Evolutionary conservation across 2,113 vertebrate genomes (phyloP).

Genomic region (Pavo muticus): DNA sequence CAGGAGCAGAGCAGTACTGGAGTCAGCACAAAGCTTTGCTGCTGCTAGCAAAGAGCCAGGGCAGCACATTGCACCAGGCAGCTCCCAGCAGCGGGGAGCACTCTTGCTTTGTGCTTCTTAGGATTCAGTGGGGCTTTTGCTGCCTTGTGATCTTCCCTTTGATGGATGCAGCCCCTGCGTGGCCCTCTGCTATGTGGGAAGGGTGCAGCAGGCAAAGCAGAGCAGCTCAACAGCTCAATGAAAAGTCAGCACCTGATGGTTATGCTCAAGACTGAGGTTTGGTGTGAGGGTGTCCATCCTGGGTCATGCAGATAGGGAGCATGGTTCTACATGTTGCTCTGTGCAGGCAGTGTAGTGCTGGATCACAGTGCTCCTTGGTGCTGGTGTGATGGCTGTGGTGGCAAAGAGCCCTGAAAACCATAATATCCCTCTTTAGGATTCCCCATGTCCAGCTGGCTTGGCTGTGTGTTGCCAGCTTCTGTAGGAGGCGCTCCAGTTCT

Average conservation of each 20-base stretch:
- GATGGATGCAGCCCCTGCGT: not conserved
- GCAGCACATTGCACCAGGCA: not conserved
- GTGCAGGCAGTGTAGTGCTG: not conserved
- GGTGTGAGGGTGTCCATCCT: fast-evolving
- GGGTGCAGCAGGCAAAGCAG: not conserved
- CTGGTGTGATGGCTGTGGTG: not conserved
- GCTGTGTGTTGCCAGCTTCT: not conserved
- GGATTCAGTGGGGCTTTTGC: not conserved
- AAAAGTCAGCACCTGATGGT: not conserved
- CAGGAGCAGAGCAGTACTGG: not conserved
- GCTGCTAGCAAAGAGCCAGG: not conserved
- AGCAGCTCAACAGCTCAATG: not conserved
- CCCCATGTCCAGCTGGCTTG: not conserved
- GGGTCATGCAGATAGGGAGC: not conserved
- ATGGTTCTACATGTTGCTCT: not conserved
- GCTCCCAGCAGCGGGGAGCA: not conserved
- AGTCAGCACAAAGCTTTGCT: not conserved
- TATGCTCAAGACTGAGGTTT: not conserved
- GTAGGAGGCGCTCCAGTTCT: not conserved
- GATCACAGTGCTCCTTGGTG: not conserved
- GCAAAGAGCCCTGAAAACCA: not conserved
- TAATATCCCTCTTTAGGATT: not conserved
- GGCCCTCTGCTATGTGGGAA: not conserved
- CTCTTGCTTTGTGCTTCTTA: not conserved
- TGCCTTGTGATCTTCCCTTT: not conserved